Base-by-base conservation (phyloP, 2,888 invertebrate species). In the Hydriomena furcata region DNA sequence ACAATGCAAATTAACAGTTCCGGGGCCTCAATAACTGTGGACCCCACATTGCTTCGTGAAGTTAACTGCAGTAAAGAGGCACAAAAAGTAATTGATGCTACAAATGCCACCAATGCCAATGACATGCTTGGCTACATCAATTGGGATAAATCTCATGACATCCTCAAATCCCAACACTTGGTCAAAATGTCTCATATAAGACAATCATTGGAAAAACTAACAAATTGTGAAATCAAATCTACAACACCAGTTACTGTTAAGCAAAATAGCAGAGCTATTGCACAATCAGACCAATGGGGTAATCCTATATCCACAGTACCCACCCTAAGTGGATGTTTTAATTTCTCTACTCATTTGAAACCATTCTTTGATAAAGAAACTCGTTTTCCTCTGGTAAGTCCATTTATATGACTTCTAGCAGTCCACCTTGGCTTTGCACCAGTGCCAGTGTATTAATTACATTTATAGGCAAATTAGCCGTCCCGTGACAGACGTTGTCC, bases 331-430 rank as follows among this genome's bases (percentile, higher is more conserved):
- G 6, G 5, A 20, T n/a, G 8, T 17, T 36, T 36, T 36, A n/a
- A 0, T 3, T 36, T 36, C 6, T 12, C 1, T 4, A 1, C 7
- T 1, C 1, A 5, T 5, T 0, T n/a, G 4, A 17, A 17, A 12
- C 24, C 24, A 12, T 0, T n/a, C 0, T 12, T 36, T 7, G 21
- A 28, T 20, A 21, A 21, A 6, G 43, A 43, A 27, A 11, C 7
- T 4, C 7, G 43, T 27, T 43, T 43, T 21, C 43, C 43, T 35
- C 25, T 8, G 13, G 43, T 43, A 28, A 43, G 43, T 43, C n/a
- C n/a, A n/a, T n/a, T 12, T 20, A 8, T 13, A 24, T 36, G n/a
- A 1, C n/a, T 5, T 10, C n/a, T n/a, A n/a, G n/a, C n/a, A n/a
- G n/a, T n/a, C n/a, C n/a, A n/a, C n/a, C n/a, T n/a, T n/a, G n/a